phyloP scores from a whole-genome alignment of 2,113 vertebrate species.

The Cettia cetti region DNA sequence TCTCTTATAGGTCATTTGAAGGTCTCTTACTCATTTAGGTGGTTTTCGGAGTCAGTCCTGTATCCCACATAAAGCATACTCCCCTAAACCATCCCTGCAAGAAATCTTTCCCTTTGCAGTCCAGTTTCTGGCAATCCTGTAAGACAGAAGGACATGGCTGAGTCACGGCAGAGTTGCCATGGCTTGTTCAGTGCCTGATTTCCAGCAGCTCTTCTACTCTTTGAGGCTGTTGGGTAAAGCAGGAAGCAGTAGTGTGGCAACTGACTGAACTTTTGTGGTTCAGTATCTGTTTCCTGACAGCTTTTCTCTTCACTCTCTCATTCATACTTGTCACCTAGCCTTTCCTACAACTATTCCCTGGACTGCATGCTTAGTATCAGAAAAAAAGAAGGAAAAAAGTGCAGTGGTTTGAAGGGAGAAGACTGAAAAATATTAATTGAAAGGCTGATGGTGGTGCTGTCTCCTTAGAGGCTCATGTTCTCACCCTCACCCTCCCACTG shows the following conservation, averaged over 20 bases:
- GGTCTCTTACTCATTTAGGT: neutral
- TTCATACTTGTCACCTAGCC: neutral
- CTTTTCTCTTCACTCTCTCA: neutral
- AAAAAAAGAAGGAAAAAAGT: neutral
- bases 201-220: neutral
- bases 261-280: neutral
- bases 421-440: neutral
- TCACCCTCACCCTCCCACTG: neutral
- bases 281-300: neutral
- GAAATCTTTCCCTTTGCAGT: neutral
- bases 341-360: neutral
- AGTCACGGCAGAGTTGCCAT: neutral
- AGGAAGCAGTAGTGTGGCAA: neutral
- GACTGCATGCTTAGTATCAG: neutral
- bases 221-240: neutral
- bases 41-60: neutral
- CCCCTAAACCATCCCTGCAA: neutral
- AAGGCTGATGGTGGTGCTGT: neutral
- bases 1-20: fast-evolving
- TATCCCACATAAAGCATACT: neutral
- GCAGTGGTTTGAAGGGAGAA: neutral
- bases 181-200: neutral
- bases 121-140: neutral
- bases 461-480: neutral
- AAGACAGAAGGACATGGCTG: neutral